Conservation (phyloP, 2,797 vertebrate species). For the Vireo griseus region DNA sequence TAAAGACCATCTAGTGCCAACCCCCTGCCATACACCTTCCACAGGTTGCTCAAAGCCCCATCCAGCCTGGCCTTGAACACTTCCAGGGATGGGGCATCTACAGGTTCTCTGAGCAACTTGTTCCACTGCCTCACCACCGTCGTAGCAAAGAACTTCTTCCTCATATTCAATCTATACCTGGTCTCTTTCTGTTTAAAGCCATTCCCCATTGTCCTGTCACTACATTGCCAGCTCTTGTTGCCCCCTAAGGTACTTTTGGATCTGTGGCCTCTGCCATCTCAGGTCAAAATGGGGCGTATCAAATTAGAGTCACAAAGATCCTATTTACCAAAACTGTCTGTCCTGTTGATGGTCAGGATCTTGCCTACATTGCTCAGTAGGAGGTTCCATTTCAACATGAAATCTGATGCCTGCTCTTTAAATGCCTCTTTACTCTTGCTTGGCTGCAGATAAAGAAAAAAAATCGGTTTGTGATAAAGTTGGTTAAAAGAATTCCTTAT, state of each 20-base stretch:
- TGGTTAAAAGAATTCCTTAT: not conserved
- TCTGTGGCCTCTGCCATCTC: not conserved
- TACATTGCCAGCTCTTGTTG: fast-evolving
- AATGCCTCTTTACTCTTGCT: conserved; percentile 67
- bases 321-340: conserved; percentile 68
- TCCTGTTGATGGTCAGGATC: conserved; percentile 60
- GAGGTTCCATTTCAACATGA: conserved; percentile 72
- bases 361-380: conserved; percentile 66
- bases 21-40: not conserved
- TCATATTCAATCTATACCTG: not conserved
- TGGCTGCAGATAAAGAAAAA: conserved; percentile 42
- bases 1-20: not conserved
- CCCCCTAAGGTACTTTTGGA: not conserved
- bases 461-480: not conserved
- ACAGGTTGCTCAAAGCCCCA: not conserved
- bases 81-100: not conserved
- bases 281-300: fast-evolving
- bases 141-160: not conserved
- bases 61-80: not conserved
- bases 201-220: not conserved
- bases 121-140: not conserved
- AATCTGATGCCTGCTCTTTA: conserved; percentile 52
- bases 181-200: not conserved
- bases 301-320: not conserved
- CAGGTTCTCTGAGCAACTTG: not conserved